Base-by-base conservation (phyloP, 2,888 invertebrate genomes). In the Scaptodrosophila latifasciaeformis region DNA sequence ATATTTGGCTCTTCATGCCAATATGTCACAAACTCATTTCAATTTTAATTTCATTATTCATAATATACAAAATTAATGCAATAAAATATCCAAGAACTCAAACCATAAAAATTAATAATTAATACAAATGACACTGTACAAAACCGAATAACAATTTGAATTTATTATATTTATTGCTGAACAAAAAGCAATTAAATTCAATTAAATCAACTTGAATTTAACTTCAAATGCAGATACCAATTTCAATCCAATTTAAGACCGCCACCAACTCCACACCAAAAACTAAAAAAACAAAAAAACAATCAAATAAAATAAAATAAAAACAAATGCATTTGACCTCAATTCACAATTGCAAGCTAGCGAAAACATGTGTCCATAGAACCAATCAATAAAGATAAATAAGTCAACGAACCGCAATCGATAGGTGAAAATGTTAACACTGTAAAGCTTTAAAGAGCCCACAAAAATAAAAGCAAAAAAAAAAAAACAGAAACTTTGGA, bases 131-230 rank as follows among this genome's bases (percentile, higher is more conserved):
- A 48, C 54, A 59, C 58, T 54, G 52, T 48, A 48, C 24, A 50
- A 49, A 66, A 57, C 58, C 60, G 57, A 56, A 57, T 9, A 37
- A 60, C 65, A 65, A 72, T 71, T 72, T 65, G 63, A 63, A 70
- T 60, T 67, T 62, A 67, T 59, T 60, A 71, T 67, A 57, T 61
- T 62, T 56, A 61, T 27, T 50, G 39, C 15, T 18, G 5, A 70
- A 56, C 74, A 69, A 74, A n/a, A 74, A 70, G 57, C 71, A 72
- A 72, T 72, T 71, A 72, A 72, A 72, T 67, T 59, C 52, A 66
- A 70, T 75, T 72, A 75, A 72, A 75, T 75, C 72, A 75, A 72
- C 66, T 64, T 72, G 59, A 67, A 65, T 74, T 65, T 65, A 71
- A 61, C 65, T 67, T 53, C 62, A 70, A 74, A 69, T 74, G 69